Conservation (phyloP, 2,797 vertebrate species). For the Todus mexicanus region DNA sequence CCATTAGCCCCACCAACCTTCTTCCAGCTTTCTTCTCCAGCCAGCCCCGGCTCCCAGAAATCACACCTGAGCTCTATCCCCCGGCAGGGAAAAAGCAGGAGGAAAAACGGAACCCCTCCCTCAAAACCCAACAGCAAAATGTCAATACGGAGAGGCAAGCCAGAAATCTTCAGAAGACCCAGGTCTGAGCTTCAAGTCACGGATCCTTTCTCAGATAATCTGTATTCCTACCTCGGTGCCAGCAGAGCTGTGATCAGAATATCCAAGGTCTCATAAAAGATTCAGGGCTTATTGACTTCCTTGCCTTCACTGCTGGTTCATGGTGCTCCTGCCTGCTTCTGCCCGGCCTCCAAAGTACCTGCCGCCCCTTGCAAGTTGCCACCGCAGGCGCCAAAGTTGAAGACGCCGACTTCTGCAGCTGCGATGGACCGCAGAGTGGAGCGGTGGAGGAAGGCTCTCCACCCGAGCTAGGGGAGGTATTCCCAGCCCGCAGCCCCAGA, state of each 20-base stretch:
- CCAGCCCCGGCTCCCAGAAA: background rate
- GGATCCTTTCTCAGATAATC: slow-evolving; percentile 69
- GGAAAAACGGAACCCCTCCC: background rate
- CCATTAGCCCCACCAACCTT: background rate
- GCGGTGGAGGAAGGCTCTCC: background rate
- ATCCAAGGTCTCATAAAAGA: slow-evolving; percentile 91
- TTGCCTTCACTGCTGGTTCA: slow-evolving; percentile 67
- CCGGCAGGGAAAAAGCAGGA: background rate
- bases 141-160: background rate
- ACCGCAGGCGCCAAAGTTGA: background rate
- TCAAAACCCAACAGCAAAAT: background rate
- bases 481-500: background rate
- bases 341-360: background rate
- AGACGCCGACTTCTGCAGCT: background rate
- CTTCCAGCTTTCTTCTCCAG: background rate
- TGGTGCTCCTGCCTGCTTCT: slow-evolving; percentile 67
- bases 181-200: slow-evolving; percentile 53
- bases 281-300: slow-evolving; percentile 88
- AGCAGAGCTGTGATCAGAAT: slow-evolving; percentile 87
- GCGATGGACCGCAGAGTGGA: no score
- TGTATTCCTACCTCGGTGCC: slow-evolving; percentile 80
- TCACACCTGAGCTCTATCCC: background rate
- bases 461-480: background rate
- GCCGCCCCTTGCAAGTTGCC: background rate
- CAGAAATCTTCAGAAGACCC: slow-evolving; percentile 56